Conservation (phyloP, 2,113 vertebrate species). For the Sus scrofa region T2T-Sscrofa CM000830.6:125028001-125028500, state of each 20-base stretch:
- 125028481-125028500: background rate
- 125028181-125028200: background rate
- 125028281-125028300: background rate
- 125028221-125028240: background rate
- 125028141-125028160: background rate
- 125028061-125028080: background rate
- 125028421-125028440: background rate
- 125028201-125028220: background rate
- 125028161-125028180: background rate
- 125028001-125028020: background rate
- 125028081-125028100: background rate
- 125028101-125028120: conserved; percentile 24
- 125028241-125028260: background rate
- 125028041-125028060: background rate
- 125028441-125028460: background rate
- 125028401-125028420: background rate
- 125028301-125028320: background rate
- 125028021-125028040: background rate
- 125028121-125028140: background rate
- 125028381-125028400: background rate
- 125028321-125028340: background rate
- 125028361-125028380: background rate
- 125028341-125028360: background rate
- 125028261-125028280: background rate
- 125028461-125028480: background rate